Conservation (phyloP, 2,113 vertebrate species). For the Pleuronectes platessa region DNA sequence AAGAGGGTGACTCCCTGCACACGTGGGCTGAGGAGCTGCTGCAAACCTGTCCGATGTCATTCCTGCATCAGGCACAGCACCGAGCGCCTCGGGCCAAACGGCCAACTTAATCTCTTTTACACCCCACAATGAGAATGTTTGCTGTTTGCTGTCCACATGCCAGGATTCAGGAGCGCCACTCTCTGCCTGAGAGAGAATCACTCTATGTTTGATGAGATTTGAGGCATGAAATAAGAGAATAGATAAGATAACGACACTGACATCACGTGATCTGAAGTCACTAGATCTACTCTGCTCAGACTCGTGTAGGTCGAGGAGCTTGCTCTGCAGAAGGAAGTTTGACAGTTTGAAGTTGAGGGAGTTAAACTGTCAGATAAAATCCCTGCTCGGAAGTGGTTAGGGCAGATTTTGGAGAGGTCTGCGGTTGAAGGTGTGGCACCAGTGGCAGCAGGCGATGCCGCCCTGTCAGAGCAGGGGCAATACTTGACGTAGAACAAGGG, state of each 20-base stretch:
- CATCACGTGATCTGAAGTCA: background rate
- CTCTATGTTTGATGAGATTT: background rate
- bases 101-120: conserved; percentile 45
- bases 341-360: background rate
- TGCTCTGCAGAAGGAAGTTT: background rate
- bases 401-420: background rate
- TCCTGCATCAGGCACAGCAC: conserved; percentile 77
- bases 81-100: conserved; percentile 76
- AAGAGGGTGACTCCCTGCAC: conserved; percentile 60
- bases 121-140: conserved; percentile 45
- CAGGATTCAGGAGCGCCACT: background rate
- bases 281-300: background rate
- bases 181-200: background rate
- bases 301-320: background rate
- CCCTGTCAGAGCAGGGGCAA: background rate
- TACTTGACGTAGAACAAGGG: background rate
- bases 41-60: conserved; percentile 84
- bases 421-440: background rate
- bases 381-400: background rate
- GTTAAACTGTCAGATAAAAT: background rate
- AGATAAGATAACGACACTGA: background rate
- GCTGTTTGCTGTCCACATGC: conserved; percentile 15
- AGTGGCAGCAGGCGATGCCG: background rate
- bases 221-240: too few species aligned
- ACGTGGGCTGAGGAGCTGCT: conserved; percentile 49